Evolutionary conservation across 2,888 invertebrate genomes (phyloP), one percentile per base, ranked within the genome.

Genomic region (Atethmia centrago): DNA sequence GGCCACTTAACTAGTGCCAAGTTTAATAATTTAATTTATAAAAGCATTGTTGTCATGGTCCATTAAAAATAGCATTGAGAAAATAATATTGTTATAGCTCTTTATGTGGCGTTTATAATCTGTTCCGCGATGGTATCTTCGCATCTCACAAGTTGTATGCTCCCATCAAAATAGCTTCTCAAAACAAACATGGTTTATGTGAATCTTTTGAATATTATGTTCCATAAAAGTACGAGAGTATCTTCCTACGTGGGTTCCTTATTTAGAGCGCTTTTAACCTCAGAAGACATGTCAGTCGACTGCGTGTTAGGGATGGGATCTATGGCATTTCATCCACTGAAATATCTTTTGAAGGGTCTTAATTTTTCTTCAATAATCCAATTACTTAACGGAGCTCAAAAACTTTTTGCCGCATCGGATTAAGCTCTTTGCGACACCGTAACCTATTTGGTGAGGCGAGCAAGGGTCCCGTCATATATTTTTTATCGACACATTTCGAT

Each of bases 401-500:
- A 84, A 74, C 40, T 82, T 84, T 87, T 85, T 82, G 79, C 76
- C 82, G 86, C 87, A 82, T 74, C 45, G 79, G 80, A 85, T 83
- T 83, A 79, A 82, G 85, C 75, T 74, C 77, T 76, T 79, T 79
- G 79, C 80, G 85, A 80, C 83, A 85, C 76, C 74, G 77, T 87
- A 82, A 82, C 83, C 84, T 84, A 83, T 84, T 87, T 85, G 78
- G 77, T 81, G 76, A 78, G 82, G 77, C 77, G 70, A 72, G 77
- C 82, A 80, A 86, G 85, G 87, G 83, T 85, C 85, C 82, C 82
- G 79, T 86, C 86, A 84, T 87, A 87, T 88, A 86, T 88, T 88
- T 89, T 89, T 86, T 89, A 89, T 88, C 82, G 87, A 85, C 83
- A 87, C 86, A 85, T 89, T 90, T 87, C 88, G 90, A 90, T 90